Percentiles rank a stretch among this genome's conserved stretches.
These are phyloP conservation scores for Drosophila varians DNA, from an alignment of 1,140 invertebrate species.

Conservation along the genomic window DNA sequence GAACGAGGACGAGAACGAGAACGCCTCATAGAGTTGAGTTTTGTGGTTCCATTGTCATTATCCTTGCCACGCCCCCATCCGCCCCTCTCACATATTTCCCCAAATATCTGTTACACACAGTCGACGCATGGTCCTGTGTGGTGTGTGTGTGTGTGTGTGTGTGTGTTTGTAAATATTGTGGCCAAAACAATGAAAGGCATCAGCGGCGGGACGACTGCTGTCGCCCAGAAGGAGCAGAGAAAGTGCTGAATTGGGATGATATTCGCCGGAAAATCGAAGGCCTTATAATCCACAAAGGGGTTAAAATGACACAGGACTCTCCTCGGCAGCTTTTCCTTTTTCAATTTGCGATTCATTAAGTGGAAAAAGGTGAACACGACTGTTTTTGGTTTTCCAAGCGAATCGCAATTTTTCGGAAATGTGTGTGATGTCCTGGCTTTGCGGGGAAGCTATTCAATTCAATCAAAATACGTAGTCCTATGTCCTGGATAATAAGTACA, in stretches of 20 bases:
- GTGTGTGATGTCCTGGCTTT: background rate
- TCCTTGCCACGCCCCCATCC: constrained; percentile 1
- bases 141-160: constrained; percentile 6
- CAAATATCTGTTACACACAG: constrained; percentile 19
- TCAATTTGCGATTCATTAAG: constrained; percentile 1
- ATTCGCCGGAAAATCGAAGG: background rate
- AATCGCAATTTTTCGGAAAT: background rate
- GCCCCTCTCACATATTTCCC: too few species aligned
- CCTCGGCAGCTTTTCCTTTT: background rate
- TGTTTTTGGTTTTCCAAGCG: background rate
- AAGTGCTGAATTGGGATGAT: constrained; percentile 32
- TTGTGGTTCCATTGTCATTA: constrained; percentile 51
- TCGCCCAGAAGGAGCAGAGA: constrained; percentile 11
- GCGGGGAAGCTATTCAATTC: background rate
- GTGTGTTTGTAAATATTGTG: constrained; percentile 36
- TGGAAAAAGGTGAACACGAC: background rate
- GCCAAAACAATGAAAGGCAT: constrained; percentile 34
- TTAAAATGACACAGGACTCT: background rate
- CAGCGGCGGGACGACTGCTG: constrained; percentile 27
- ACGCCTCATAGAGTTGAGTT: constrained; percentile 11
- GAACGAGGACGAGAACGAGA: constrained; percentile 15
- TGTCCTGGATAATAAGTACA: background rate
- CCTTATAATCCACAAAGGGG: constrained; percentile 4
- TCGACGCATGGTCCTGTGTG: constrained; percentile 4
- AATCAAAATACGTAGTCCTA: background rate